Conservation (phyloP, 1,140 invertebrate species). For the Psilanteris sp. region DNA sequence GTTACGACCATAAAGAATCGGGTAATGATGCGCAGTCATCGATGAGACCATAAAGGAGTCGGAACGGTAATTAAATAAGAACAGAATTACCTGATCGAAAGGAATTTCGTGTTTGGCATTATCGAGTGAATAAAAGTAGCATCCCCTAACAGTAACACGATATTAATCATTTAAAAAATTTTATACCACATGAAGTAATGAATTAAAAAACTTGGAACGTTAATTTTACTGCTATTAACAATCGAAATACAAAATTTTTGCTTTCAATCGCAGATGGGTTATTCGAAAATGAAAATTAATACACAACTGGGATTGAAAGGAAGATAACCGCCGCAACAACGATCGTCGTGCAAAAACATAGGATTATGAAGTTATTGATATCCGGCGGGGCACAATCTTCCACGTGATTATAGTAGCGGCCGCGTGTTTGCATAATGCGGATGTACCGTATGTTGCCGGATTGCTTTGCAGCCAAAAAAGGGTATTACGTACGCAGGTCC, state of each 20-base stretch:
- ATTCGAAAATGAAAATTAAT: too few species aligned
- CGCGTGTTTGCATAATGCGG: slow-evolving; percentile 52
- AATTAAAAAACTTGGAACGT: too few species aligned
- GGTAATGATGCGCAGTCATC: slow-evolving; percentile 37
- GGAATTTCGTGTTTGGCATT: slow-evolving; percentile 6
- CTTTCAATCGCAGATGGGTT: too few species aligned
- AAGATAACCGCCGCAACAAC: slow-evolving; percentile 1
- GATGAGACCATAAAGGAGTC: slow-evolving; percentile 14
- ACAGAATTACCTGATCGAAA: slow-evolving; percentile 1
- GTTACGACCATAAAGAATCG: slow-evolving; percentile 42
- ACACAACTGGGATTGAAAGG: background rate
- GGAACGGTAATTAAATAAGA: slow-evolving; percentile 27
- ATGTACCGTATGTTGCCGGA: slow-evolving; percentile 36
- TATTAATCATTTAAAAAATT: too few species aligned
- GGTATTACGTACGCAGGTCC: slow-evolving; percentile 48
- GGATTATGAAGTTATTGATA: slow-evolving; percentile 56
- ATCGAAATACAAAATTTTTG: too few species aligned
- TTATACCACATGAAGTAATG: too few species aligned
- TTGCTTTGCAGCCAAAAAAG: slow-evolving; percentile 33
- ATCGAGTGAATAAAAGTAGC: too few species aligned
- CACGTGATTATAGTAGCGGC: slow-evolving; percentile 47
- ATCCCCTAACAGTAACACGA: too few species aligned
- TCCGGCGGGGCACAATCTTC: slow-evolving; percentile 32
- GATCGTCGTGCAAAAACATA: background rate
- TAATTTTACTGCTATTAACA: too few species aligned